Base-by-base conservation (phyloP, 2,113 vertebrate genomes). In the Origma solitaria region DNA sequence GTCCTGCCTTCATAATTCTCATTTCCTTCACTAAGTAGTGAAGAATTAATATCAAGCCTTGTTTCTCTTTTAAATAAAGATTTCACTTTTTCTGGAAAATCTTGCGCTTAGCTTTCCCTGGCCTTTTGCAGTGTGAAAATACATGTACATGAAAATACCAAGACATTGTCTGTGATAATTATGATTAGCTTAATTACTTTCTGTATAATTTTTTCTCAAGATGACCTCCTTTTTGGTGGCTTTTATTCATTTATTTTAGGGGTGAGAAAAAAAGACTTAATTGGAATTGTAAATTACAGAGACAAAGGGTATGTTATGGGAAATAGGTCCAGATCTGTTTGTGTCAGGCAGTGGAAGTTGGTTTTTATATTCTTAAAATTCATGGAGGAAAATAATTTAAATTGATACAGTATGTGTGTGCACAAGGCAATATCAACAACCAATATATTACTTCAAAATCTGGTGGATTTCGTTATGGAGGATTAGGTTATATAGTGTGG, bases 401-500 rank as follows among this genome's bases (percentile, higher is more conserved):
- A 97, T 97, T 95, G 97, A 96, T 94, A 78, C 53, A 82, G 4
- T 68, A 47, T 56, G 49, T 90, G 60, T 57, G 33, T 95, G 88
- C 96, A 82, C 56, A 91, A 96, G 94, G 89, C 96, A 97, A 96
- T 97, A 98, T 81, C 93, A 95, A 91, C 92, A 97, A 82, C 96
- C 81, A 60, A 96, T 95, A 84, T 92, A 95, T 96, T 94, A 94
- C 90, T 96, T 97, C 86, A 93, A 94, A 98, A 97, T 97, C 89
- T 95, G 92, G 83, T 95, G 86, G 85, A 78, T 95, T 94, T 96
- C 86, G 85, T 90, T 65, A 93, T 88, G 87, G 58, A 91, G 91
- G 88, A 98, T 98, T 98, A 95, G 89, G 96, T 98, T 98, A 97
- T 97, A 75, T 49, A 96, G 95, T 82, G 95, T 88, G 88, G 79